phyloP scores from a whole-genome alignment of 2,797 vertebrate species.

The Scleropages formosus region DNA sequence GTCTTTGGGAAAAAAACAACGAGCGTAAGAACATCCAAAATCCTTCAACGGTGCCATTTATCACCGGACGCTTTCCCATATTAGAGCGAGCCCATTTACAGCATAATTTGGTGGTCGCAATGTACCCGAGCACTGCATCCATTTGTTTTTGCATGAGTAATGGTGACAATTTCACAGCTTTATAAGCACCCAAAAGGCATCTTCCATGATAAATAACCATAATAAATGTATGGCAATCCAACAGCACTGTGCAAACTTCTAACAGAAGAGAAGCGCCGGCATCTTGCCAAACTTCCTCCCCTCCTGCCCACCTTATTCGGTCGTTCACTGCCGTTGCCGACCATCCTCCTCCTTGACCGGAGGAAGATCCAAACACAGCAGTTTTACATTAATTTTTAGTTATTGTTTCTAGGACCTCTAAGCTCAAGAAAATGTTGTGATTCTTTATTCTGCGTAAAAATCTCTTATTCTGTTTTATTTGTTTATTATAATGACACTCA shows the following conservation, averaged over 20 bases:
- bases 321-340: not conserved
- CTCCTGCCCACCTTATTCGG: not conserved
- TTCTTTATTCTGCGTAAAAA: too few relatives aligned
- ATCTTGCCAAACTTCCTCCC: not conserved
- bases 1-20: not conserved
- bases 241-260: not conserved
- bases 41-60: not conserved
- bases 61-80: not conserved
- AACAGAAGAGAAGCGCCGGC: too few relatives aligned
- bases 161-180: conserved; percentile 26
- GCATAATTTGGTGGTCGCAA: not conserved
- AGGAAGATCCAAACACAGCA: too few relatives aligned
- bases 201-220: conserved; percentile 13
- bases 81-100: not conserved
- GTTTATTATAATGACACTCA: too few relatives aligned
- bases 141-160: conserved; percentile 8
- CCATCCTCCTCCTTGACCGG: not conserved
- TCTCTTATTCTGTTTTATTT: too few relatives aligned
- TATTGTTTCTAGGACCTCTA: too few relatives aligned
- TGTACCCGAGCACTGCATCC: not conserved
- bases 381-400: too few relatives aligned
- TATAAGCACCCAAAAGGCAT: conserved; percentile 23
- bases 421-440: too few relatives aligned
- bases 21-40: not conserved
- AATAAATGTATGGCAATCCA: conserved; percentile 18